Percentiles rank a stretch among this genome's conserved stretches.
These are phyloP conservation scores for Ceratosolen fusciceps DNA, from an alignment of 1,140 invertebrate genomes.

Conservation along the genomic window DNA sequence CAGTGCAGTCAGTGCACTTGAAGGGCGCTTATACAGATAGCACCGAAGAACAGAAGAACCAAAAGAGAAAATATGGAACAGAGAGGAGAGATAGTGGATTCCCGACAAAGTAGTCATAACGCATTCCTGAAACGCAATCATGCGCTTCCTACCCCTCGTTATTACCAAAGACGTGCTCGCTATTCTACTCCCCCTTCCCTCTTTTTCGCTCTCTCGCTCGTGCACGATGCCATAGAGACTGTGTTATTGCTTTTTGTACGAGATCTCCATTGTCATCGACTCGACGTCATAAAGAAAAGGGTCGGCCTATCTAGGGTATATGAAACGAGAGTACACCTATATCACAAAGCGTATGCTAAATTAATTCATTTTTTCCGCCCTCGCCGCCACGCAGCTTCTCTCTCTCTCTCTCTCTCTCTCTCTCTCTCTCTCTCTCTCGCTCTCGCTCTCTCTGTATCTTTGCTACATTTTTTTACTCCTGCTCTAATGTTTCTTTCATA, in stretches of 20 bases:
- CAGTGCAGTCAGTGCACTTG: constrained; percentile 16
- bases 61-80: constrained; percentile 26
- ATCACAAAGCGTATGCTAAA: constrained; percentile 35
- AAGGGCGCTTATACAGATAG: background rate
- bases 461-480: background rate
- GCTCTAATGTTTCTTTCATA: constrained; percentile 37
- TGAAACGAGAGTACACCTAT: constrained; percentile 21
- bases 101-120: constrained; percentile 68
- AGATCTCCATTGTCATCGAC: constrained; percentile 53
- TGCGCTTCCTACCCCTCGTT: constrained; percentile 62
- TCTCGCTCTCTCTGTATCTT: background rate
- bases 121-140: constrained; percentile 68
- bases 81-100: constrained; percentile 60
- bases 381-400: background rate
- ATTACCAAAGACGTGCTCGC: constrained; percentile 53
- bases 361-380: constrained; percentile 38
- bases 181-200: background rate
- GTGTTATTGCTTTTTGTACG: constrained; percentile 68
- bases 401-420: background rate
- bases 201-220: background rate
- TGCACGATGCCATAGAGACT: constrained; percentile 58
- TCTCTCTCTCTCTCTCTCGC: background rate
- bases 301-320: constrained; percentile 19
- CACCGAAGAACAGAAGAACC: background rate
- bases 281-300: constrained; percentile 27